Conservation (phyloP, 2,888 invertebrate species). For the Lasioglossum morio region DNA sequence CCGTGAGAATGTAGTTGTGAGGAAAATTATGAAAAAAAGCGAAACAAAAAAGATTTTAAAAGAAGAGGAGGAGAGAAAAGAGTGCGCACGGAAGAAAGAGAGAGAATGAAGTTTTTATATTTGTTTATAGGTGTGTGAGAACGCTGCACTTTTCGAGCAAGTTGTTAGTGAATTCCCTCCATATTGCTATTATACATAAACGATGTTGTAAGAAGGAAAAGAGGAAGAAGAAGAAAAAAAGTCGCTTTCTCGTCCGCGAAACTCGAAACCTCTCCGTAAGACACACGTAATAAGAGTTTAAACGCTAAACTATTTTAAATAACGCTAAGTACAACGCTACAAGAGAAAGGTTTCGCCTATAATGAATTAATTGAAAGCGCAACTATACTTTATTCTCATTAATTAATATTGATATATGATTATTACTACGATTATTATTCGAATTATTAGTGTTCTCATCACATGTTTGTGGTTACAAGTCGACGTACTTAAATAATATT, state of each 20-base stretch:
- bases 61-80: neutral
- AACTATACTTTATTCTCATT: constrained; percentile 70
- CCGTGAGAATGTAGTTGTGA: constrained; percentile 43
- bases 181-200: constrained; percentile 79
- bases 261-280: constrained; percentile 76
- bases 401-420: constrained; percentile 65
- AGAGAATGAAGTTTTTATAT: constrained; percentile 79
- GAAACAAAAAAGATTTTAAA: constrained; percentile 19
- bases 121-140: constrained; percentile 82
- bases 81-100: constrained; percentile 4
- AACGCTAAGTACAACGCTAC: constrained; percentile 83
- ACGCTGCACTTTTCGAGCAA: constrained; percentile 78
- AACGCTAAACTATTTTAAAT: constrained; percentile 83
- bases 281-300: constrained; percentile 67
- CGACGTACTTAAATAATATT: constrained; percentile 72
- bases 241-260: constrained; percentile 82
- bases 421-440: constrained; percentile 59
- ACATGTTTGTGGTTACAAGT: constrained; percentile 68
- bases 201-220: constrained; percentile 74
- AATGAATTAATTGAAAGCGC: constrained; percentile 64
- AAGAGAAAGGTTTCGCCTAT: constrained; percentile 78
- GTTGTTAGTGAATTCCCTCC: constrained; percentile 84
- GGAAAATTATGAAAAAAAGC: neutral
- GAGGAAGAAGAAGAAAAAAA: constrained; percentile 72
- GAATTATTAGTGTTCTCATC: constrained; percentile 63